Evolutionary conservation across 1,140 invertebrate genomes (phyloP).

Genomic region (Hydropsyche tenuis): DNA sequence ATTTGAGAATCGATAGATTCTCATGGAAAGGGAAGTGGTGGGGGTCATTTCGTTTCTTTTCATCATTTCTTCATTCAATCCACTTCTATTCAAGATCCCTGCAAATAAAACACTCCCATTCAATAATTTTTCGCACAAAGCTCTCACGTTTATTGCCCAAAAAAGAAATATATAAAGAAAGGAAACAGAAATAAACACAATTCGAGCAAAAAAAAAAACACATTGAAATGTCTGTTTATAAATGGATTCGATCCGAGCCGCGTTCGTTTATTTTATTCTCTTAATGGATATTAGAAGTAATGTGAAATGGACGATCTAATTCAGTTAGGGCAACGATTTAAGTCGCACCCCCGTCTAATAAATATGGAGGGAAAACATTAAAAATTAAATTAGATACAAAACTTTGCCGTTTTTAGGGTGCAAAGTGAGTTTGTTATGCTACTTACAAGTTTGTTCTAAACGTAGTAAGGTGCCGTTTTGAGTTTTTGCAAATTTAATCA

Average conservation of each 20-base stretch:
- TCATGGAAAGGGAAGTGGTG: background rate
- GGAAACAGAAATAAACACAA: background rate
- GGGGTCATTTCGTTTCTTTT: conserved; percentile 3
- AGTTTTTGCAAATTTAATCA: background rate
- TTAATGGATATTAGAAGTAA: conserved; percentile 20
- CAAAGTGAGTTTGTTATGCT: too few species aligned
- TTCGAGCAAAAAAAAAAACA: conserved; percentile 14
- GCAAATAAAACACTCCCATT: conserved; percentile 28
- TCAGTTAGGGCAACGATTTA: too few species aligned
- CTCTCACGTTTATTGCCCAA: conserved; percentile 24
- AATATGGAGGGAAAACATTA: too few species aligned
- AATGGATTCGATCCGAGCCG: too few species aligned
- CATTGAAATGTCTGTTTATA: conserved; percentile 25
- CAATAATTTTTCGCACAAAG: conserved; percentile 26
- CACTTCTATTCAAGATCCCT: conserved; percentile 22
- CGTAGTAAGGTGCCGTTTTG: too few species aligned
- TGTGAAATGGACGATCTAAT: background rate
- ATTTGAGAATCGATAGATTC: conserved; percentile 13
- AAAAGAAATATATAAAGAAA: background rate
- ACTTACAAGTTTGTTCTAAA: too few species aligned
- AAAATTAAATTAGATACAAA: too few species aligned
- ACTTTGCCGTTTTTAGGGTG: too few species aligned
- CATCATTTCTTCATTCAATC: conserved; percentile 27
- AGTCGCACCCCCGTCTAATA: too few species aligned
- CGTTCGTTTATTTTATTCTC: background rate